Conservation (phyloP, 2,888 invertebrate species). For the Macropis europaea region DNA sequence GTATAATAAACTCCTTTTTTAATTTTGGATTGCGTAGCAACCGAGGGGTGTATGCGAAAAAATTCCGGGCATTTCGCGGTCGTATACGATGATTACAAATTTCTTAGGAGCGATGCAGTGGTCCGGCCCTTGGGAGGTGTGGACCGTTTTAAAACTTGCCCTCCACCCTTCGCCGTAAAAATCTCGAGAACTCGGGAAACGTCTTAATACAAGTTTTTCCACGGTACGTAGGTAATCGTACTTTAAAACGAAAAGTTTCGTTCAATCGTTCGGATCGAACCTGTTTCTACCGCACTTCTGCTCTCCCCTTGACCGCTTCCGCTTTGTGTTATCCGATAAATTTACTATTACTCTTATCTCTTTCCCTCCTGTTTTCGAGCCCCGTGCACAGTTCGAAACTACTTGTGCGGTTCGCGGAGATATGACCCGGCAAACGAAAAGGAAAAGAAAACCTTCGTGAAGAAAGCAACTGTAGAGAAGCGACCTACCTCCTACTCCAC, state of each 20-base stretch:
- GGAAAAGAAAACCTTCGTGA: slow-evolving; percentile 16
- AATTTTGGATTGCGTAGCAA: neutral
- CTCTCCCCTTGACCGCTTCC: slow-evolving; percentile 61
- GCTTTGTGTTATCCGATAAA: slow-evolving; percentile 64
- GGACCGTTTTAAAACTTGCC: slow-evolving; percentile 54
- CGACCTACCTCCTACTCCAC: neutral
- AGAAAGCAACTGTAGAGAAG: neutral
- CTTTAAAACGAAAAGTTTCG: slow-evolving; percentile 66
- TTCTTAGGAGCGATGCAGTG: slow-evolving; percentile 4
- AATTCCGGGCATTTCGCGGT: neutral
- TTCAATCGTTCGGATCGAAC: slow-evolving; percentile 54
- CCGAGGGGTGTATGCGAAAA: neutral
- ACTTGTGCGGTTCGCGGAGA: slow-evolving; percentile 48
- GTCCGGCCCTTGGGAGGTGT: slow-evolving; percentile 21
- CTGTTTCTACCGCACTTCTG: slow-evolving; percentile 49
- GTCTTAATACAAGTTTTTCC: slow-evolving; percentile 69
- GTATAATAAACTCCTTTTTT: too few relatives aligned
- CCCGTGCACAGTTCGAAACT: slow-evolving; percentile 41
- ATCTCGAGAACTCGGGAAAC: slow-evolving; percentile 55
- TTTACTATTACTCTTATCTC: slow-evolving; percentile 67
- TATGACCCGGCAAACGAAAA: slow-evolving; percentile 36
- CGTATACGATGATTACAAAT: slow-evolving; percentile 31
- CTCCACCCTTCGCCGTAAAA: slow-evolving; percentile 40
- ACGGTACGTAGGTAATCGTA: slow-evolving; percentile 65
- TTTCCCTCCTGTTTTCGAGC: slow-evolving; percentile 40